Evolutionary conservation across 1,140 invertebrate species (phyloP).

Genomic region (Tachypleus tridentatus): DNA sequence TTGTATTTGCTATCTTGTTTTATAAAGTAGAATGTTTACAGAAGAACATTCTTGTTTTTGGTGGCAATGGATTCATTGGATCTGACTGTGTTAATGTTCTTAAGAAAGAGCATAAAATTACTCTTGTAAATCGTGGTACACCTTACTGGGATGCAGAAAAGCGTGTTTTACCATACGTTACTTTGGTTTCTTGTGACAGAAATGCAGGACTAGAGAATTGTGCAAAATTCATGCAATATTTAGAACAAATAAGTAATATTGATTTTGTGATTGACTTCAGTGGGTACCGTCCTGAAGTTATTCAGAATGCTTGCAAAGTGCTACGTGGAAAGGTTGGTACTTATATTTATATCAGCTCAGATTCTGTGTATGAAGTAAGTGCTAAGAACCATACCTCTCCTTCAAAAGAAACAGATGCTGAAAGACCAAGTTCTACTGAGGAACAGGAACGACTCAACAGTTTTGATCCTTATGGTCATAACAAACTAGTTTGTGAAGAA

Average conservation of each 20-base stretch:
- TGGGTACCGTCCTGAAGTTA: slow-evolving; percentile 33
- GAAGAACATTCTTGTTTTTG: slow-evolving; percentile 33
- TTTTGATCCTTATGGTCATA: slow-evolving; percentile 35
- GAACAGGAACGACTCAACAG: slow-evolving; percentile 25
- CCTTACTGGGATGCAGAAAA: slow-evolving; percentile 38
- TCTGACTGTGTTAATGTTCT: slow-evolving; percentile 31
- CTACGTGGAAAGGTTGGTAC: slow-evolving; percentile 29
- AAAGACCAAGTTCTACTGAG: slow-evolving; percentile 27
- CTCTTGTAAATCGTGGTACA: slow-evolving; percentile 36
- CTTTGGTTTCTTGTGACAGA: slow-evolving; percentile 34
- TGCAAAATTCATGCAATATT: neutral
- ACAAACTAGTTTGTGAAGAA: slow-evolving; percentile 37
- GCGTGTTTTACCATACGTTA: slow-evolving; percentile 32
- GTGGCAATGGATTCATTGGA: slow-evolving; percentile 41
- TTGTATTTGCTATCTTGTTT: too few relatives aligned
- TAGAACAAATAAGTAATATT: slow-evolving; percentile 24
- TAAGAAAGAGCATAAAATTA: slow-evolving; percentile 27
- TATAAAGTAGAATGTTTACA: too few relatives aligned
- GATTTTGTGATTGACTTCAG: slow-evolving; percentile 40
- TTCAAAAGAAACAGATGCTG: slow-evolving; percentile 29
- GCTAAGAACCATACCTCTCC: slow-evolving; percentile 11
- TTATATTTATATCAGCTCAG: slow-evolving; percentile 40
- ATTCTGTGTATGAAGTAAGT: slow-evolving; percentile 42
- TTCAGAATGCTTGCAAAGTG: slow-evolving; percentile 29
- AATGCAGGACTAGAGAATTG: slow-evolving; percentile 21